phyloP scores from a whole-genome alignment of 2,888 invertebrate species.

The Microdon myrmicae region DNA sequence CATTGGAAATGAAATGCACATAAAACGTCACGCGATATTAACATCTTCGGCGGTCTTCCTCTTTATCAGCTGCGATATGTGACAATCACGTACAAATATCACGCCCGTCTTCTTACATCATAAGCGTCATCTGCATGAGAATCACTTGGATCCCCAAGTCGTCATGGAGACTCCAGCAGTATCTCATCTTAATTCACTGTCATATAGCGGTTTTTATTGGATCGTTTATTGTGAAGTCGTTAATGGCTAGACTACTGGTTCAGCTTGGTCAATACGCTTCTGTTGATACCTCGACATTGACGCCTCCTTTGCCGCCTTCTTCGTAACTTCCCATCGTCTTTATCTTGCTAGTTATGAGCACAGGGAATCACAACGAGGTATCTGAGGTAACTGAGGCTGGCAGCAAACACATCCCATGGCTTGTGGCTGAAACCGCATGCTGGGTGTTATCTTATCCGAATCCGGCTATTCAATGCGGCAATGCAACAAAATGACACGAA shows the following conservation, averaged over 20 bases:
- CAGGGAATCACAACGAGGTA: constrained; percentile 2
- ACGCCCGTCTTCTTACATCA: no score
- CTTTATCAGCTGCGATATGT: no score
- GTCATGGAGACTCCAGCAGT: constrained; percentile 14
- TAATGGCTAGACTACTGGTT: constrained; percentile 49
- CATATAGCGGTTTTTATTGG: constrained; percentile 53
- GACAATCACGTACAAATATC: no score
- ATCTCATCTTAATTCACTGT: constrained; percentile 40
- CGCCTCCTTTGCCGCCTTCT: constrained; percentile 10
- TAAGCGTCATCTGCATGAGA: no score
- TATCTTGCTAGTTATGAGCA: constrained; percentile 6
- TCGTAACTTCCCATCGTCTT: constrained; percentile 7
- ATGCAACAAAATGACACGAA: constrained; percentile 9
- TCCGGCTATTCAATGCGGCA: constrained; percentile 14
- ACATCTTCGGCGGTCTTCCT: no score
- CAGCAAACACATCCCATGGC: no score
- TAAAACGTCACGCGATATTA: no score
- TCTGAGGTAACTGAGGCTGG: constrained; percentile 7
- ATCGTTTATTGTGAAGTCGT: constrained; percentile 55
- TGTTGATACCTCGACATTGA: constrained; percentile 1
- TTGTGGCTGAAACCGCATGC: no score
- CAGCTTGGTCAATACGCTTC: constrained; percentile 27
- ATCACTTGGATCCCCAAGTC: no score
- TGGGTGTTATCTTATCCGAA: no score
- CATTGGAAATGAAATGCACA: no score